These are phyloP conservation scores for Anoplopoma fimbria DNA, from an alignment of 2,113 vertebrate species.

Conservation along the genomic window DNA sequence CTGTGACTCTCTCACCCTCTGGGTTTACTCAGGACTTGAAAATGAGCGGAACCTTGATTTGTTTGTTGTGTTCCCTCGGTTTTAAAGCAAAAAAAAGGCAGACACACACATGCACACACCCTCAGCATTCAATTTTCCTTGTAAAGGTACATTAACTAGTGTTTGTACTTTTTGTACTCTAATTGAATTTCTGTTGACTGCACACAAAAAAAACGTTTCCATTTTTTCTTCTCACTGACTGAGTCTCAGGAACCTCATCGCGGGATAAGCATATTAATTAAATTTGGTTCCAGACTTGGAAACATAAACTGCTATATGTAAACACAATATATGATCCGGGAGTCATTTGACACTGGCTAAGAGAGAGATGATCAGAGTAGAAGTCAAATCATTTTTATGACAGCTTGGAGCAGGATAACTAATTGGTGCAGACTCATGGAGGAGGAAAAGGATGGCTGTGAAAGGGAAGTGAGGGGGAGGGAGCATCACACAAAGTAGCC, in stretches of 20 bases:
- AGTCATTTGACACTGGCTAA: not conserved
- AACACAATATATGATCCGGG: not conserved
- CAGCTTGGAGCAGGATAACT: not conserved
- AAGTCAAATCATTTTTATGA: not conserved
- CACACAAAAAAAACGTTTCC: constrained; percentile 5
- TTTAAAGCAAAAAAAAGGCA: constrained; percentile 25
- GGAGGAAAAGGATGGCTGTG: not conserved
- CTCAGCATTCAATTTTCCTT: constrained; percentile 7
- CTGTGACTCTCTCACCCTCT: constrained; percentile 2
- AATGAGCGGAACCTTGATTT: constrained; percentile 43
- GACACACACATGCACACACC: not conserved
- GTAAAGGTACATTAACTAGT: constrained; percentile 45
- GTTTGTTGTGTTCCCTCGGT: constrained; percentile 17
- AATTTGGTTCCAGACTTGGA: not conserved
- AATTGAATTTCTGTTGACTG: constrained; percentile 45
- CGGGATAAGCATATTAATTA: constrained; percentile 44
- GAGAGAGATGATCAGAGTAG: not conserved
- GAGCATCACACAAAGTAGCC: not conserved
- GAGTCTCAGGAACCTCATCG: constrained; percentile 1
- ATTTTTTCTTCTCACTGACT: not conserved
- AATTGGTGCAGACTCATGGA: not conserved
- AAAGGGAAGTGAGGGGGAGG: not conserved
- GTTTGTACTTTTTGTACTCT: constrained; percentile 51
- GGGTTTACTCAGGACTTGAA: constrained; percentile 42
- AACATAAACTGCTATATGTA: not conserved